These are phyloP conservation scores for Hylaeus anthracinus DNA, from an alignment of 1,140 invertebrate genomes.

Conservation along the genomic window DNA sequence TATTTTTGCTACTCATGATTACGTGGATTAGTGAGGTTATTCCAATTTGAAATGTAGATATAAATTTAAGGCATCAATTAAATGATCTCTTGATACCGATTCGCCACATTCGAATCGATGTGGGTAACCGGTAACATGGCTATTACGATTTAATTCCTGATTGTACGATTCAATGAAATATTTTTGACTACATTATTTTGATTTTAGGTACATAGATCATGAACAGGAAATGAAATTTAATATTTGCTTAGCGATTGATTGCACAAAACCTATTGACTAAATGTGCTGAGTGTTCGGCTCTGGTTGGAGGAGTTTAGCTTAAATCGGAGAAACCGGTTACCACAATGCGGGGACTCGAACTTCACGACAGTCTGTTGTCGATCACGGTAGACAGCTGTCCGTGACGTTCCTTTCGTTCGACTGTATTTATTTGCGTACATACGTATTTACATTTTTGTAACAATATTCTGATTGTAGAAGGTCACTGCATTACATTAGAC, in stretches of 20 bases:
- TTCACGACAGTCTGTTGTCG: conserved; percentile 25
- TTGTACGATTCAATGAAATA: too few relatives aligned
- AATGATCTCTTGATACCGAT: background rate
- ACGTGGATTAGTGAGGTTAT: background rate
- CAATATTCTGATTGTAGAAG: background rate
- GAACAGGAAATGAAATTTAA: background rate
- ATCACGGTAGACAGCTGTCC: conserved; percentile 13
- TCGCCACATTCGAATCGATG: background rate
- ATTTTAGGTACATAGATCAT: background rate
- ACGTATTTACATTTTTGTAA: background rate
- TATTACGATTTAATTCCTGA: background rate
- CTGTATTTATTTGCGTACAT: background rate
- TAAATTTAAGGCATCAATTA: background rate
- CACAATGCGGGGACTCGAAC: background rate
- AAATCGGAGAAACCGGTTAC: conserved; percentile 31
- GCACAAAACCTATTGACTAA: background rate
- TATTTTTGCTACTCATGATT: background rate
- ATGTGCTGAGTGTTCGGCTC: background rate
- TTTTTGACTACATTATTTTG: background rate
- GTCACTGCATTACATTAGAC: too few relatives aligned
- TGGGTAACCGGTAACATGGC: background rate
- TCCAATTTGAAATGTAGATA: background rate
- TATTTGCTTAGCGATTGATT: background rate
- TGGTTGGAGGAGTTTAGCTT: conserved; percentile 13
- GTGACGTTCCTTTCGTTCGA: background rate